Evolutionary conservation across 1,140 invertebrate species (phyloP).

Genomic region (Cotesia chilonis): DNA sequence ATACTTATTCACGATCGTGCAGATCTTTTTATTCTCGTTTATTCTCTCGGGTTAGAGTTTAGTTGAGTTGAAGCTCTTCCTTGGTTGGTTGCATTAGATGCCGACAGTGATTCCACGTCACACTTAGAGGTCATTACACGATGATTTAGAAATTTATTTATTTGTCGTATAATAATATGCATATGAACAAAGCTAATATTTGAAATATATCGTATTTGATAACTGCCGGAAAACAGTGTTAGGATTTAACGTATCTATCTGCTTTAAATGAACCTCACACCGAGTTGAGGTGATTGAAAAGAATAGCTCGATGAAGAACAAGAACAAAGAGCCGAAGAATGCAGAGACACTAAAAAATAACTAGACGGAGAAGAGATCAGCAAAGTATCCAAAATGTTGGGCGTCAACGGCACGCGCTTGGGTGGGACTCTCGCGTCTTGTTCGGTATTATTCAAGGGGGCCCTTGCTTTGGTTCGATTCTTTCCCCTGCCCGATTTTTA

Average conservation of each 20-base stretch:
- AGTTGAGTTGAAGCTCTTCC: background rate
- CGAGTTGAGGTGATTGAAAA: too few relatives aligned
- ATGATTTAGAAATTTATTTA: constrained; percentile 10
- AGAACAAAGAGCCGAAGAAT: too few relatives aligned
- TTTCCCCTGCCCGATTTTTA: constrained; percentile 54
- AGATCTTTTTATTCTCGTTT: constrained; percentile 18
- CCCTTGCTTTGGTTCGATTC: constrained; percentile 11
- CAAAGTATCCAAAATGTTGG: constrained; percentile 44
- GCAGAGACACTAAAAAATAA: constrained; percentile 6
- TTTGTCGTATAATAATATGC: background rate
- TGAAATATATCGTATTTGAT: too few relatives aligned
- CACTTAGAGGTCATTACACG: constrained; percentile 12
- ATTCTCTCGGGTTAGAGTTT: background rate
- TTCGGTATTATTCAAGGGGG: constrained; percentile 9
- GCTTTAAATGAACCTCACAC: too few relatives aligned
- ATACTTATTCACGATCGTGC: constrained; percentile 31
- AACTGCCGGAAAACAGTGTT: too few relatives aligned
- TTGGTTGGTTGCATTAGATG: constrained; percentile 27
- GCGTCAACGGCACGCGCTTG: constrained; percentile 64
- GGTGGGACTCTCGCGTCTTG: constrained; percentile 50
- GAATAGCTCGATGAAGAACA: too few relatives aligned
- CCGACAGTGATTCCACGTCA: constrained; percentile 41
- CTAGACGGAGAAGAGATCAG: background rate
- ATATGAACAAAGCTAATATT: too few relatives aligned
- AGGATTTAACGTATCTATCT: too few relatives aligned